These are phyloP conservation scores for Lampris incognitus DNA, from an alignment of 2,113 vertebrate genomes.

Conservation along the genomic window DNA sequence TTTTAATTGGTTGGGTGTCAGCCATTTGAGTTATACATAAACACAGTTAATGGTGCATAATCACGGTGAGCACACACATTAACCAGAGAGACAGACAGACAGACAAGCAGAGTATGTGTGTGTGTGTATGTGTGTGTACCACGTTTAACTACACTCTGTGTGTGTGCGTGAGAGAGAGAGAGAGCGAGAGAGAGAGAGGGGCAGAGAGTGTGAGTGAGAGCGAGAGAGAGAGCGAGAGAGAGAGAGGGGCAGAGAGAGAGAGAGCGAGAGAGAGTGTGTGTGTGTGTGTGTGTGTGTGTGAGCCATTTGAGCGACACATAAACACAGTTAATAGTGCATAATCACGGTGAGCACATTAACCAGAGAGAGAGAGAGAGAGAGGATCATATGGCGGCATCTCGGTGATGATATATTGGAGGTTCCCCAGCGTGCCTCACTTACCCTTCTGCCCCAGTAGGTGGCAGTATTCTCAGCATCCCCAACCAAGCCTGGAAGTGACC, in stretches of 20 bases:
- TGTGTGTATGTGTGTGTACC: too few species aligned
- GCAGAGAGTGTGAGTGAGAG: too few species aligned
- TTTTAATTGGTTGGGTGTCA: not conserved
- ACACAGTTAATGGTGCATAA: not conserved
- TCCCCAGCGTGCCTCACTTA: slow-evolving; percentile 24
- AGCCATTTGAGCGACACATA: not conserved
- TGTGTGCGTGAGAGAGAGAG: too few species aligned
- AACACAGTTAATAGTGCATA: not conserved
- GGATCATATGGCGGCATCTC: too few species aligned
- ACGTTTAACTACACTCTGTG: too few species aligned
- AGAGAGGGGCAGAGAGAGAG: not conserved
- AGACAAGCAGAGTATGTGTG: too few species aligned
- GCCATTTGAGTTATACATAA: not conserved
- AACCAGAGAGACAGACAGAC: not conserved
- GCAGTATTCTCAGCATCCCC: slow-evolving; percentile 56
- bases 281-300: not conserved
- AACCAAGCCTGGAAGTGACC: not conserved
- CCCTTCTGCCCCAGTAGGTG: slow-evolving; percentile 62
- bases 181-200: too few species aligned
- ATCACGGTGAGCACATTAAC: not conserved
- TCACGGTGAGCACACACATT: not conserved
- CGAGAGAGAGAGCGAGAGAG: too few species aligned
- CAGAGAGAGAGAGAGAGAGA: not conserved
- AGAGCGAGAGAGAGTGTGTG: not conserved
- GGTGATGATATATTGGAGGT: too few species aligned